phyloP scores from a whole-genome alignment of 1,140 invertebrate genomes.

The Neodiprion virginianus region DNA sequence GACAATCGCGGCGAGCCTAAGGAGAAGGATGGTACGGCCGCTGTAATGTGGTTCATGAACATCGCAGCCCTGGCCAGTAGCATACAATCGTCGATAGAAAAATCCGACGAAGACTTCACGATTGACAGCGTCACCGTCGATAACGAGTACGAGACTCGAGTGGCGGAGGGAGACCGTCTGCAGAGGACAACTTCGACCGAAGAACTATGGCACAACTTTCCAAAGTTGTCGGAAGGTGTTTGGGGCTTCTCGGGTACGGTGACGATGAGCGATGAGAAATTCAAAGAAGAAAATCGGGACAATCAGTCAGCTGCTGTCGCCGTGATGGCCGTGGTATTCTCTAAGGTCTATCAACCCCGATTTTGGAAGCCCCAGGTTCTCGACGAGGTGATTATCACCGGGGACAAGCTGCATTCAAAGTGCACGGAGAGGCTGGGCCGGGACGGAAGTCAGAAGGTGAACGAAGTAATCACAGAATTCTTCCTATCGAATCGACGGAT shows the following conservation, averaged over 20 bases:
- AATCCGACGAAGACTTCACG: slow-evolving; percentile 29
- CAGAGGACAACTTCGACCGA: slow-evolving; percentile 33
- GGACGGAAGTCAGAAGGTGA: slow-evolving; percentile 25
- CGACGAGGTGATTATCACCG: slow-evolving; percentile 46
- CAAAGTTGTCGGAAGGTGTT: slow-evolving; percentile 37
- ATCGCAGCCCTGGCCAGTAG: slow-evolving; percentile 30
- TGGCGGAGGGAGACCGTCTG: slow-evolving; percentile 31
- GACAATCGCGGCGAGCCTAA: slow-evolving; percentile 32
- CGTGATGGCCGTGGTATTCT: slow-evolving; percentile 47
- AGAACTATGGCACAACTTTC: slow-evolving; percentile 45
- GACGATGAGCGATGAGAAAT: slow-evolving; percentile 31
- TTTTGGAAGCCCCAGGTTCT: slow-evolving; percentile 42
- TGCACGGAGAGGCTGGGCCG: slow-evolving; percentile 34
- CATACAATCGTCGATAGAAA: background rate
- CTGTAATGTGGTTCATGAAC: slow-evolving; percentile 47
- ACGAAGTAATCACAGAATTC: slow-evolving; percentile 49
- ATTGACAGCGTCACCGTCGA: slow-evolving; percentile 44
- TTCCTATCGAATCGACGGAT: slow-evolving; percentile 48
- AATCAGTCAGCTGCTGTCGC: slow-evolving; percentile 45
- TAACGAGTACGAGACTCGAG: slow-evolving; percentile 37
- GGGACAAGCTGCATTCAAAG: slow-evolving; percentile 48
- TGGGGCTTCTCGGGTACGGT: slow-evolving; percentile 44
- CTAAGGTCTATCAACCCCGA: slow-evolving; percentile 46
- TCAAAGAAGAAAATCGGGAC: slow-evolving; percentile 33
- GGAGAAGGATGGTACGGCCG: slow-evolving; percentile 37